Evolutionary conservation across 2,113 vertebrate species (phyloP).

Genomic region (Elgaria multicarinata): DNA sequence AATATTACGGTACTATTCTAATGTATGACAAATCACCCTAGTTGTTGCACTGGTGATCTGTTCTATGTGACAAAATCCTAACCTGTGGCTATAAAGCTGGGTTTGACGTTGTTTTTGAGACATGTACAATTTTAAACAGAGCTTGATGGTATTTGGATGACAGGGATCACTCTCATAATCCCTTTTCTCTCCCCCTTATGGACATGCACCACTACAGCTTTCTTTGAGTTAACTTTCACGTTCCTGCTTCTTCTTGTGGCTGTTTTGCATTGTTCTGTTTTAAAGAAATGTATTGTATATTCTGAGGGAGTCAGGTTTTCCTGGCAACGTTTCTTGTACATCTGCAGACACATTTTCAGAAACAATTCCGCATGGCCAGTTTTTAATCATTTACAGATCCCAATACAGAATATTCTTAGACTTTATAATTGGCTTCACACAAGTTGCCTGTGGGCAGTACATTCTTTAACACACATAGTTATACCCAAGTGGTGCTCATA

Average conservation of each 20-base stretch:
- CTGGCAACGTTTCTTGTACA: background rate
- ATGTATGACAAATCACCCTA: background rate
- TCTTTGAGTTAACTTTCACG: slow-evolving; percentile 6
- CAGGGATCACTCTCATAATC: background rate
- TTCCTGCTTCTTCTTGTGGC: background rate
- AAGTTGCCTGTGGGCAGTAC: background rate
- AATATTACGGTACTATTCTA: no score
- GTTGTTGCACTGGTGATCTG: background rate
- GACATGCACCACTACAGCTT: slow-evolving; percentile 20
- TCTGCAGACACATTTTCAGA: slow-evolving; percentile 14
- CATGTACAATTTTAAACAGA: background rate
- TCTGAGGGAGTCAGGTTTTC: background rate
- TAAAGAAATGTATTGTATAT: background rate
- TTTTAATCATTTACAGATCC: slow-evolving; percentile 22
- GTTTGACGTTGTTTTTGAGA: background rate
- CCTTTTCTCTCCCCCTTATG: background rate
- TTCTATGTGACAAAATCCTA: background rate
- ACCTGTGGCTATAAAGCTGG: background rate
- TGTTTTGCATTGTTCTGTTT: background rate
- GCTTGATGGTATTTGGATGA: background rate
- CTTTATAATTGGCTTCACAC: background rate
- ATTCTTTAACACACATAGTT: background rate
- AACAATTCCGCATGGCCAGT: background rate
- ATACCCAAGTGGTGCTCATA: background rate
- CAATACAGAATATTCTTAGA: background rate